Conservation (phyloP, 37 sponge, comb jelly and placozoan species). For the Oopsacas minuta region DNA sequence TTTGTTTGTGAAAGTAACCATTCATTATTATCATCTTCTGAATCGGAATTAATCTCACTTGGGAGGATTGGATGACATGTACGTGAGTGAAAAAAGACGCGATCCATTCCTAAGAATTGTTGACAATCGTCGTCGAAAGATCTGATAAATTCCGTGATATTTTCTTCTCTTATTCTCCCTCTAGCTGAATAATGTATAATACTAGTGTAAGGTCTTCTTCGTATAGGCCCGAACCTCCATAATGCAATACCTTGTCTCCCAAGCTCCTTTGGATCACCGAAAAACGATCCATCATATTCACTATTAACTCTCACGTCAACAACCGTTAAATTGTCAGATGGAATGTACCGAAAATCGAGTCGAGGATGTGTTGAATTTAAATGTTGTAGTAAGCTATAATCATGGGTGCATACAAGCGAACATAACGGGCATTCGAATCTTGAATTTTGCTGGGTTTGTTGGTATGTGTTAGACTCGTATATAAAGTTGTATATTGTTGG, state of each 20-base stretch:
- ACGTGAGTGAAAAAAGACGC: conserved; percentile 42
- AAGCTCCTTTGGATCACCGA: neutral
- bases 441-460: conserved; percentile 57
- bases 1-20: neutral
- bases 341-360: conserved; percentile 53
- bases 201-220: neutral
- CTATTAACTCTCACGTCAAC: conserved; percentile 9
- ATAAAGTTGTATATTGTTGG: conserved; percentile 60
- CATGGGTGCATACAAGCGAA: conserved; percentile 28
- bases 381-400: conserved; percentile 57
- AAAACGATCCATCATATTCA: conserved; percentile 12
- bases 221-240: neutral
- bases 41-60: conserved; percentile 44
- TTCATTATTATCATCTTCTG: conserved; percentile 39
- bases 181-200: neutral
- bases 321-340: neutral
- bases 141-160: neutral
- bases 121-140: neutral
- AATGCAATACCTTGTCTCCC: neutral
- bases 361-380: conserved; percentile 61
- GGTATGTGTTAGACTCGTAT: conserved; percentile 49
- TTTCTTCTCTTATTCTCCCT: neutral
- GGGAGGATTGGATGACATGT: conserved; percentile 45
- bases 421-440: conserved; percentile 73
- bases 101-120: neutral